These are phyloP conservation scores for Pogonomyrmex barbatus DNA, from an alignment of 1,140 invertebrate genomes.

Conservation along the genomic window DNA sequence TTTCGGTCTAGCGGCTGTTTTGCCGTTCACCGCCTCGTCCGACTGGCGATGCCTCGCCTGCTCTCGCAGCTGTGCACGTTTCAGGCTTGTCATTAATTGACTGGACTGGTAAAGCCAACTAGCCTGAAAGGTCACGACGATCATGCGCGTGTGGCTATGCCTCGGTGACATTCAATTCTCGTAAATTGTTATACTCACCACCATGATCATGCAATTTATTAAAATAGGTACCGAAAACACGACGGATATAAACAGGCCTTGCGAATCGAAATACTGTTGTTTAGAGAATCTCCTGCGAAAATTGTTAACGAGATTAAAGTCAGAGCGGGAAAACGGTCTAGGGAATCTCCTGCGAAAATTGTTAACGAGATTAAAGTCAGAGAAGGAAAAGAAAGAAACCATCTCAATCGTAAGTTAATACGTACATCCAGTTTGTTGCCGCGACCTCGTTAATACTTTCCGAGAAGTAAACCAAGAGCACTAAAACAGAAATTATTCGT, in stretches of 20 bases:
- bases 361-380: not conserved
- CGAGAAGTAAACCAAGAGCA: constrained; percentile 94
- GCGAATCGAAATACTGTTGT: constrained; percentile 97
- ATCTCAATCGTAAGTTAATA: constrained; percentile 28
- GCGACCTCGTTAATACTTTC: constrained; percentile 95
- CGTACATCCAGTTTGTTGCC: constrained; percentile 92
- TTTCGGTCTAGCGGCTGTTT: constrained; percentile 47
- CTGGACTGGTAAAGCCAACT: constrained; percentile 95
- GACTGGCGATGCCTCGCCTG: constrained; percentile 81
- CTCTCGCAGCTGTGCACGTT: constrained; percentile 91
- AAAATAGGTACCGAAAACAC: constrained; percentile 96
- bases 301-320: constrained; percentile 11
- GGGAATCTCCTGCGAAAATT: constrained; percentile 90
- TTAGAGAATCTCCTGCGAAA: constrained; percentile 91
- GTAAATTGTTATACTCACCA: constrained; percentile 89
- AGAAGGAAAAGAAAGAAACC: not conserved
- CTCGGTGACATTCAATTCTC: not conserved
- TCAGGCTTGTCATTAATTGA: constrained; percentile 93
- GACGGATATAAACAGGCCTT: constrained; percentile 96
- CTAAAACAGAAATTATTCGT: constrained; percentile 86
- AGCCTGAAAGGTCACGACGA: constrained; percentile 86
- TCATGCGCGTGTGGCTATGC: constrained; percentile 25
- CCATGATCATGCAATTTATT: constrained; percentile 96
- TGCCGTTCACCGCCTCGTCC: constrained; percentile 60
- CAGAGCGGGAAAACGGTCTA: constrained; percentile 82